Conservation (phyloP, 2,113 vertebrate genomes). For the Nymphicus hollandicus region DNA sequence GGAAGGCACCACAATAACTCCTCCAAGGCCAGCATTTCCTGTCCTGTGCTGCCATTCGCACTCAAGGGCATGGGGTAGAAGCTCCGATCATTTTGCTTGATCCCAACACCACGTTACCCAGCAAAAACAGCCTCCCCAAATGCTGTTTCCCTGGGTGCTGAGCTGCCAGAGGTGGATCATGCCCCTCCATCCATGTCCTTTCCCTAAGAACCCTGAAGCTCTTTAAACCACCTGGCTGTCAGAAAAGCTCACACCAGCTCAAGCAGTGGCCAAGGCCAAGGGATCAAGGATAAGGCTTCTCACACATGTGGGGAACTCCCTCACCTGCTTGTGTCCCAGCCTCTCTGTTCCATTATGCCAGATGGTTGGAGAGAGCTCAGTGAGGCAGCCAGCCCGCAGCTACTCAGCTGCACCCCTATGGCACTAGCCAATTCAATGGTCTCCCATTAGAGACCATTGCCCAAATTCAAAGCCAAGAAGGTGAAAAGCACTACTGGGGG, state of each 20-base stretch:
- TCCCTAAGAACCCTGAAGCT: background rate
- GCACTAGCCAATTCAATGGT: background rate
- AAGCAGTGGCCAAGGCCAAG: background rate
- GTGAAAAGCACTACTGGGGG: background rate
- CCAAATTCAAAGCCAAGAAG: background rate
- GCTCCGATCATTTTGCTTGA: background rate
- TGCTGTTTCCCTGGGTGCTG: fast-evolving
- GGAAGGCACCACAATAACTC: background rate
- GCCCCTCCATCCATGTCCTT: too few species aligned
- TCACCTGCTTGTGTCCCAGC: background rate
- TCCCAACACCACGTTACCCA: background rate
- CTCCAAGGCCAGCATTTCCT: background rate
- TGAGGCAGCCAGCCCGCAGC: background rate
- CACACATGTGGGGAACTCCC: background rate
- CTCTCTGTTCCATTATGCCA: background rate
- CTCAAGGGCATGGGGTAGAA: fast-evolving
- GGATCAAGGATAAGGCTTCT: background rate
- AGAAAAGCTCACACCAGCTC: background rate
- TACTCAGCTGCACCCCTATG: background rate
- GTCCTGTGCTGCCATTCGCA: background rate
- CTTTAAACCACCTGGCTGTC: background rate
- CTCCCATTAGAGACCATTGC: background rate
- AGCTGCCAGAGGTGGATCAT: background rate
- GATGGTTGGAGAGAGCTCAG: background rate
- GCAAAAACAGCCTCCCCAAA: background rate